phyloP scores from a whole-genome alignment of 2,113 vertebrate species.

The Hemibagrus wyckioides region DNA sequence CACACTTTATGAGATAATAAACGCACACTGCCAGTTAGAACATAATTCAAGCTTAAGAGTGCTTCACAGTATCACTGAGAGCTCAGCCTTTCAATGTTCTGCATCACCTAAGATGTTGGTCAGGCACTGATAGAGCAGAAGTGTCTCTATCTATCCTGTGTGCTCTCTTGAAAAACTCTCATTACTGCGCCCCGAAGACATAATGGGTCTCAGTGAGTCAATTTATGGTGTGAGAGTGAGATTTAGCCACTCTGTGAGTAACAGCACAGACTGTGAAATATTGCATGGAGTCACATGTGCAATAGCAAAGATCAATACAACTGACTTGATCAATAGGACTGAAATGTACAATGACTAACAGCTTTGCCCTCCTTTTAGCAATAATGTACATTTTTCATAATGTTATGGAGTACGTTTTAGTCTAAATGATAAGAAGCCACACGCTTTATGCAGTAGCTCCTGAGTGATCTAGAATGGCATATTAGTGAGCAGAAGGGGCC shows the following conservation, averaged over 20 bases:
- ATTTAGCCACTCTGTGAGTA: neutral
- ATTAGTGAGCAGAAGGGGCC: neutral
- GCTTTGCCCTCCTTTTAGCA: neutral
- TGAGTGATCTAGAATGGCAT: slow-evolving; percentile 48
- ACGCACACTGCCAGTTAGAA: neutral
- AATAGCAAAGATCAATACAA: slow-evolving; percentile 14
- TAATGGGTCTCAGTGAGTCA: slow-evolving; percentile 23
- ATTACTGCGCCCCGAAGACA: slow-evolving; percentile 24
- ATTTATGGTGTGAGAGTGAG: neutral
- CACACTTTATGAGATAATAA: slow-evolving; percentile 30
- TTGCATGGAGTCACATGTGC: neutral
- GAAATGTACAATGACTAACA: neutral
- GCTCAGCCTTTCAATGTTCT: neutral
- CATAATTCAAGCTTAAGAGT: neutral
- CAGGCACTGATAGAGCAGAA: neutral
- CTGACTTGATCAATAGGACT: neutral
- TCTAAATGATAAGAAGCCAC: slow-evolving; percentile 49
- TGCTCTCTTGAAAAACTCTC: slow-evolving; percentile 20
- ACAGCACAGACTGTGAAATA: neutral
- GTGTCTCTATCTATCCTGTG: slow-evolving; percentile 25
- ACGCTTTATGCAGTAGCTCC: slow-evolving; percentile 17
- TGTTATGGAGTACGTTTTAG: neutral
- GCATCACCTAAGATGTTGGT: slow-evolving; percentile 23
- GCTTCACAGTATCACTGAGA: neutral
- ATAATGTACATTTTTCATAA: neutral